Base-by-base conservation (phyloP, 2,888 invertebrate species). In the Leptinotarsa tumamoca region DNA sequence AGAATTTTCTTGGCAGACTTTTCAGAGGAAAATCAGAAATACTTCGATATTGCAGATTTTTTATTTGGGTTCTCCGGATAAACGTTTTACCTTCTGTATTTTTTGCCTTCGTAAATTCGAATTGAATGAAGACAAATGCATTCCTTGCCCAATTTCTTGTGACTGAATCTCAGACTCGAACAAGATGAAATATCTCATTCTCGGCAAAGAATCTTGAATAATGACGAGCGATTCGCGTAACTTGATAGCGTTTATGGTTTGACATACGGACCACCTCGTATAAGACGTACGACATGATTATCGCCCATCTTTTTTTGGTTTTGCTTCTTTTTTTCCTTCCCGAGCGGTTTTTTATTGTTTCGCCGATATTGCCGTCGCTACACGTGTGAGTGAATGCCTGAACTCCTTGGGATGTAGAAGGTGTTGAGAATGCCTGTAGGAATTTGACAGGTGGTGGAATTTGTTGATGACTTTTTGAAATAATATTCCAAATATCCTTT, bases 231-330 rank as follows among this genome's bases (percentile, higher is more conserved):
- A 82, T 82, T 81, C 82, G 79, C 80, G 82, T 82, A 80, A 82
- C 80, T 67, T 76, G 82, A 82, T 82, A 82, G 78, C 80, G 80
- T 81, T 81, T 80, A 80, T 81, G 81, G 82, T 80, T 79, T 82
- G 82, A 82, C 82, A 80, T 79, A 79, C 79, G 70, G 82, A 82
- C 82, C 82, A 82, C 82, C 82, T 73, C 80, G 82, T 81, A 81
- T 79, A 61, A 70, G 70, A 70, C 58, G 43, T 70, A 61, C 23
- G 70, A 70, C 70, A 70, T 70, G 70, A 70, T 70, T 70, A 70
- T 76, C 77, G 79, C 77, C 77, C 61, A 51, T 69, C 74, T 63
- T 74, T 73, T 70, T 33, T 74, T 27, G 71, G 58, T 23, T 58
- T 18, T 21, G 56, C 43, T 33, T 56, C 56, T 10, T 56, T 56